A percentile compares a stretch with the other conserved stretches of the same genome.
Evolutionary conservation across 2,797 vertebrate species (phyloP).

Genomic region (Hirundo rustica): DNA sequence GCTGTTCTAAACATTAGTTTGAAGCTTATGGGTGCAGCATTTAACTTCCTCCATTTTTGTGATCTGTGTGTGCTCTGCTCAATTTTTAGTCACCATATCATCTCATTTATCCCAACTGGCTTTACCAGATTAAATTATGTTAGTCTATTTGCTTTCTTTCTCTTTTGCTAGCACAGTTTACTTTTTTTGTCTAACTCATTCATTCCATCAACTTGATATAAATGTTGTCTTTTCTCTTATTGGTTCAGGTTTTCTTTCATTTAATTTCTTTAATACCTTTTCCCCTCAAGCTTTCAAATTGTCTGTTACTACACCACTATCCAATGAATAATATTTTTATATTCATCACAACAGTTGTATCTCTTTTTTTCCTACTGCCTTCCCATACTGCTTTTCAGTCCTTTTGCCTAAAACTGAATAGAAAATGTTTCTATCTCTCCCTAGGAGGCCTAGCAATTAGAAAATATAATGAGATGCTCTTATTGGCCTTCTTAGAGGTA

Average conservation of each 20-base stretch:
- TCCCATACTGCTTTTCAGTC: not conserved
- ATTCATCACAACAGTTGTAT: not conserved
- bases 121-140: not conserved
- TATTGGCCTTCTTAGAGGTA: not conserved
- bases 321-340: not conserved
- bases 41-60: not conserved
- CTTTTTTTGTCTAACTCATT: not conserved
- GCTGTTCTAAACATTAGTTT: not conserved
- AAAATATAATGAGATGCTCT: not conserved
- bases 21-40: not conserved
- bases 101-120: not conserved
- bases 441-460: not conserved
- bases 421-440: not conserved
- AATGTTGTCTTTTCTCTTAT: not conserved
- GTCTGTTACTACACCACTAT: not conserved
- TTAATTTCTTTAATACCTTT: not conserved
- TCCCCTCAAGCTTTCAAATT: not conserved
- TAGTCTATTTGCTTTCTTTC: not conserved
- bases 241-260: not conserved
- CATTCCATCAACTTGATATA: not conserved
- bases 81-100: not conserved
- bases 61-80: not conserved
- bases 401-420: not conserved
- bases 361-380: not conserved
- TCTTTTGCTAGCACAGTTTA: not conserved